Evolutionary conservation across 2,888 invertebrate species (phyloP).

Genomic region (Caenorhabditis afra): DNA sequence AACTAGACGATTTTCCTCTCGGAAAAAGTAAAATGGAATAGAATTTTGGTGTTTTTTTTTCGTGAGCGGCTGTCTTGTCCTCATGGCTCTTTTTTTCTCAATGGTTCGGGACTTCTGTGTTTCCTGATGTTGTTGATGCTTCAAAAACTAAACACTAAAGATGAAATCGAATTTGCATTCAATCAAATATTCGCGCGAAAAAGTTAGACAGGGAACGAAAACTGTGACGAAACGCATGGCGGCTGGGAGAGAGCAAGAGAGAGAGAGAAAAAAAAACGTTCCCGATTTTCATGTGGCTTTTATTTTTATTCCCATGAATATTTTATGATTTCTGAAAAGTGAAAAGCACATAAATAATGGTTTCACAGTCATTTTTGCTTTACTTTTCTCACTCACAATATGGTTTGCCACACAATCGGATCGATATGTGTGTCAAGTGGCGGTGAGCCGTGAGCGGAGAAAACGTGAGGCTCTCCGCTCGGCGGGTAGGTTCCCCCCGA

Average conservation of each 20-base stretch:
- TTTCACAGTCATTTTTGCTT: too few species aligned
- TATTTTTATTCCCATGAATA: slow-evolving; percentile 6
- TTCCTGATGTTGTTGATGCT: neutral
- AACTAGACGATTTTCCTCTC: slow-evolving; percentile 21
- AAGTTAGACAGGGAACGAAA: neutral
- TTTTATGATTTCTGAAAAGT: slow-evolving; percentile 9
- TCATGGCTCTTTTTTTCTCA: slow-evolving; percentile 1
- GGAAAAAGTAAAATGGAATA: slow-evolving; percentile 13
- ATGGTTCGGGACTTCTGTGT: slow-evolving; percentile 1
- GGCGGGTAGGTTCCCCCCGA: neutral
- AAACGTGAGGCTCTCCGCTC: slow-evolving; percentile 2
- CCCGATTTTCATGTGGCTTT: neutral
- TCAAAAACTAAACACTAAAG: neutral
- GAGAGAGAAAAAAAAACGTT: neutral
- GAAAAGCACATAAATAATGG: neutral
- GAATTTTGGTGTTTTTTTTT: slow-evolving; percentile 1
- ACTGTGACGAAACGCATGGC: too few species aligned
- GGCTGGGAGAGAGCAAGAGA: too few species aligned
- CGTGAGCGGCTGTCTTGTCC: neutral
- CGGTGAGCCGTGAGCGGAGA: slow-evolving; percentile 10
- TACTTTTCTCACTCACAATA: neutral
- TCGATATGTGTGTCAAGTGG: slow-evolving; percentile 27
- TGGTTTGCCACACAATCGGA: slow-evolving; percentile 3
- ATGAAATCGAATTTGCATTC: neutral
- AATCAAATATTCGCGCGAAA: neutral